phyloP scores from a whole-genome alignment of 2,113 vertebrate species.

The Zosterops borbonicus region DNA sequence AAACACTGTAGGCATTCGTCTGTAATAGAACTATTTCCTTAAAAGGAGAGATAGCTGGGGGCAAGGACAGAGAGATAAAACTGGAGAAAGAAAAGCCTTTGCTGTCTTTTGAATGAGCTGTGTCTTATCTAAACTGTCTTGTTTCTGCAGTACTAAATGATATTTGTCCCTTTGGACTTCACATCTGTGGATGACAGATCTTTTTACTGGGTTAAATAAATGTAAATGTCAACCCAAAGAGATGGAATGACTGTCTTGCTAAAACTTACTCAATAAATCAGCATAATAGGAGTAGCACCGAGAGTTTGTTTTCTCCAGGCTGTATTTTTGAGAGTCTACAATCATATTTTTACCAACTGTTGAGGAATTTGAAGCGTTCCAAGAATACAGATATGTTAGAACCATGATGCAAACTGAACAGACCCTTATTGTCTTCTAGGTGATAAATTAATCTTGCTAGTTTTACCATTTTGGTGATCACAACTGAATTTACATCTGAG shows the following conservation, averaged over 20 bases:
- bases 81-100: not conserved
- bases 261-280: not conserved
- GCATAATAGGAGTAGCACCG: not conserved
- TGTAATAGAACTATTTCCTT: slow-evolving; percentile 57
- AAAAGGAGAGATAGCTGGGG: slow-evolving; percentile 53
- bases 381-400: not conserved
- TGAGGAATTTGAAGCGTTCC: not conserved
- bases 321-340: not conserved
- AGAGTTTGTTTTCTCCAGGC: not conserved
- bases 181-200: not conserved
- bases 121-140: not conserved
- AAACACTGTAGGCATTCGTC: slow-evolving; percentile 20
- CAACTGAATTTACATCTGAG: not conserved
- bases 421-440: not conserved
- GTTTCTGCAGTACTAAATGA: not conserved
- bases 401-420: not conserved
- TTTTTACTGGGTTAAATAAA: not conserved
- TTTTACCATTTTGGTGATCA: not conserved
- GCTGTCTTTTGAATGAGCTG: not conserved
- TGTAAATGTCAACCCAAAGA: not conserved
- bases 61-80: not conserved
- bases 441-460: not conserved
- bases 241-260: not conserved
- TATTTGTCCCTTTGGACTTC: not conserved
- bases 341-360: not conserved